Evolutionary conservation across 1,140 invertebrate genomes (phyloP).

Genomic region (Drosophila bocqueti): DNA sequence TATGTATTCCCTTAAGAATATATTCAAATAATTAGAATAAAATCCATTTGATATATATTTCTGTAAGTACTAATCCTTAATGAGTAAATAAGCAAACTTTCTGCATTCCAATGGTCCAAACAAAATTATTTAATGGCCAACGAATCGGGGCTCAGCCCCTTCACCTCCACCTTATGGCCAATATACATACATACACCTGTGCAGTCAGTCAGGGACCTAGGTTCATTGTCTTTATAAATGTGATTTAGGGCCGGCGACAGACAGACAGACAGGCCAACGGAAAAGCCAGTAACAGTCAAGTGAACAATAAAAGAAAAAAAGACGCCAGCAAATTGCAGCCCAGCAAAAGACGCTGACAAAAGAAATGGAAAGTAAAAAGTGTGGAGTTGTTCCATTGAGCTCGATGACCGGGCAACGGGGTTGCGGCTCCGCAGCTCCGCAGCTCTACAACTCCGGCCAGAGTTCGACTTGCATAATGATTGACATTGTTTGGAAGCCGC

Average conservation of each 20-base stretch:
- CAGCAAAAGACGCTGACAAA: slow-evolving; percentile 59
- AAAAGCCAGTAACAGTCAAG: slow-evolving; percentile 38
- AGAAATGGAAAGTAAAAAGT: slow-evolving; percentile 77
- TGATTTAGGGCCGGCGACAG: slow-evolving; percentile 60
- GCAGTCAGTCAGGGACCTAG: slow-evolving; percentile 17
- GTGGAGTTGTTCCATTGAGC: slow-evolving; percentile 51
- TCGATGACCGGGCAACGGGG: slow-evolving; percentile 66
- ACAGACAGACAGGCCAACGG: slow-evolving; percentile 47
- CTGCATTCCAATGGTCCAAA: background rate
- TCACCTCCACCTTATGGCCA: slow-evolving; percentile 4
- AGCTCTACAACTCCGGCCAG: slow-evolving; percentile 5
- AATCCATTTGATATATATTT: background rate
- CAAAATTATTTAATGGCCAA: slow-evolving; percentile 36
- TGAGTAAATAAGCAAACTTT: background rate
- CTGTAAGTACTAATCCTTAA: no score
- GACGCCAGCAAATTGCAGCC: slow-evolving; percentile 27
- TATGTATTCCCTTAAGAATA: no score
- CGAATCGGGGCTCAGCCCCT: background rate
- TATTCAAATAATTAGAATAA: background rate
- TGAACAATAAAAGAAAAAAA: slow-evolving; percentile 27
- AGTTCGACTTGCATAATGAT: slow-evolving; percentile 76
- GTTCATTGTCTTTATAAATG: slow-evolving; percentile 71
- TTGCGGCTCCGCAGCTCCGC: slow-evolving; percentile 39
- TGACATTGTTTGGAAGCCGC: slow-evolving; percentile 58
- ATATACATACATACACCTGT: slow-evolving; percentile 8